Conservation (phyloP, 1,140 invertebrate species). For the Ptiloglossa arizonensis region DNA sequence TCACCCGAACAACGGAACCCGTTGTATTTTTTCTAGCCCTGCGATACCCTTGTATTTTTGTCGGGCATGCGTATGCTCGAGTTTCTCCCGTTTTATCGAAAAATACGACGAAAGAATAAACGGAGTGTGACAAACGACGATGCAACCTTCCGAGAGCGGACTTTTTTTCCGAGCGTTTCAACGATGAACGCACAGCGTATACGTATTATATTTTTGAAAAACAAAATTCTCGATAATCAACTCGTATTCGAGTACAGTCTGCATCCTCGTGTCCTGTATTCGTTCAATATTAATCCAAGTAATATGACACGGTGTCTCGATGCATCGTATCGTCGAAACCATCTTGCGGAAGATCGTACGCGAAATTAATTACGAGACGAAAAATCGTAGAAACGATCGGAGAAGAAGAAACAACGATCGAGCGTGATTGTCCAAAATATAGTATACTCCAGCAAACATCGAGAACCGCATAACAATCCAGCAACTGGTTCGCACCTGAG, state of each 20-base stretch:
- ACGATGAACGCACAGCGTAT: too few relatives aligned
- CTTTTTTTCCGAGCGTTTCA: too few relatives aligned
- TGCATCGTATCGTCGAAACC: too few relatives aligned
- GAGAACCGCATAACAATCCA: neutral
- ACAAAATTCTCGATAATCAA: too few relatives aligned
- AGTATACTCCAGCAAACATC: neutral
- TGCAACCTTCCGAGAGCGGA: neutral
- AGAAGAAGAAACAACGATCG: neutral
- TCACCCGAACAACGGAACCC: neutral
- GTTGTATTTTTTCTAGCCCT: neutral
- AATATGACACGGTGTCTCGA: too few relatives aligned
- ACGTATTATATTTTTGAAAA: too few relatives aligned
- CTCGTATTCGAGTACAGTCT: too few relatives aligned
- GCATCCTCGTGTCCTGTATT: too few relatives aligned
- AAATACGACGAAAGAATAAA: conserved; percentile 27
- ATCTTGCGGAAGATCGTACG: too few relatives aligned
- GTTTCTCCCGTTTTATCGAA: conserved; percentile 1
- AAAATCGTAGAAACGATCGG: too few relatives aligned
- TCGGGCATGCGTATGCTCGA: neutral
- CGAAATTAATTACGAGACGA: too few relatives aligned
- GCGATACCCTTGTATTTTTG: neutral
- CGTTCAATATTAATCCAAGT: too few relatives aligned
- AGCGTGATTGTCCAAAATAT: neutral
- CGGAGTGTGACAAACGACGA: conserved; percentile 3
- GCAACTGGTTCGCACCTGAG: neutral